Evolutionary conservation across 2,888 invertebrate species (phyloP), one percentile per base, ranked within the genome.

Genomic region (Thalpophila matura): DNA sequence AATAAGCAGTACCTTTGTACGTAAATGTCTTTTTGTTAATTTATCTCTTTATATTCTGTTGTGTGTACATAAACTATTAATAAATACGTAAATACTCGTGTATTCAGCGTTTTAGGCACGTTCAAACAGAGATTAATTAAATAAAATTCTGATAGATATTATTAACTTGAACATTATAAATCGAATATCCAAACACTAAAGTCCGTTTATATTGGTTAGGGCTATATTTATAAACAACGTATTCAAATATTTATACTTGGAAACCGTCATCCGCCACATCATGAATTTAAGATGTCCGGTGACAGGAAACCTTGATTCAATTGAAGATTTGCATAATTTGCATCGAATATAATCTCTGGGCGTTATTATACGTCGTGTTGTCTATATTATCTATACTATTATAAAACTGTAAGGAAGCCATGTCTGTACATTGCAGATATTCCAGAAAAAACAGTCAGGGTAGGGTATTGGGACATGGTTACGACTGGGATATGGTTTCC

Each of bases 311-410:
- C 84, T 82, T 89, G 89, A 91, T 90, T 90, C 87, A 90, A 91
- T 91, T 89, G 87, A 88, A 89, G 88, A 85, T 87, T 86, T 90
- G 87, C 89, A 91, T 91, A 90, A 91, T 91, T 90, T 87, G 83
- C 86, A 79, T 83, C 82, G 49, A 40, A 29, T 63, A 46, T 67
- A 58, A 61, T 58, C 53, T 56, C 63, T 46, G 43, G 27, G 58
- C 53, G 42, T 59, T 71, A 61, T 60, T 54, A 38, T 45, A 54
- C 33, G 31, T 27, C 22, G 12, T 42, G 20, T 46, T 37, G 9
- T n/a, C n/a, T n/a, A n/a, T n/a, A n/a, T n/a, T n/a, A n/a, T n/a
- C n/a, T n/a, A n/a, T n/a, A n/a, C n/a, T n/a, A n/a, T n/a, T n/a
- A n/a, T n/a, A n/a, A n/a, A n/a, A n/a, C n/a, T n/a, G n/a, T n/a